Conservation (phyloP, 2,113 vertebrate species). For the Hyaena hyaena region DNA sequence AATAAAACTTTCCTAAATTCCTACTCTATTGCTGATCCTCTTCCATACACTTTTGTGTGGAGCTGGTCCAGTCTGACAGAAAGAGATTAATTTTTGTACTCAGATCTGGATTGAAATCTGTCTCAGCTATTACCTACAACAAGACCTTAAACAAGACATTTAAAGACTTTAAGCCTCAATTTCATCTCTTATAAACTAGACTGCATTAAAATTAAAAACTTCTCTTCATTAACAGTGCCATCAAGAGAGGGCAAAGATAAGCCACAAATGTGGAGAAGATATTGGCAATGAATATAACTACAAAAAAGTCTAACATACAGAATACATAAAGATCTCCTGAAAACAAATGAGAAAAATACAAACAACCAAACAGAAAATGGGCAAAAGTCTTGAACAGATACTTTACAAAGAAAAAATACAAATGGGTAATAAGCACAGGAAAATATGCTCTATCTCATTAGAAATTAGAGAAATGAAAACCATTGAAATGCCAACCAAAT, state of each 20-base stretch:
- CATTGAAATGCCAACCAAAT: neutral
- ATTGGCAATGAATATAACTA: neutral
- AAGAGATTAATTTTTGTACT: neutral
- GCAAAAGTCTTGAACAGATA: neutral
- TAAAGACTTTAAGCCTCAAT: neutral
- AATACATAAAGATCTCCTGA: neutral
- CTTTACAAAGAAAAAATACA: slow-evolving; percentile 31
- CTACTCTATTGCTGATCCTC: neutral
- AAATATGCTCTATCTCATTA: neutral
- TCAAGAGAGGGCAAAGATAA: neutral
- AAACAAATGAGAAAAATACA: slow-evolving; percentile 29
- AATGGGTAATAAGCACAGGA: neutral
- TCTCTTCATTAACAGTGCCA: neutral
- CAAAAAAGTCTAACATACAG: neutral
- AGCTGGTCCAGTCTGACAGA: neutral
- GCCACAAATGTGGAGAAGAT: neutral
- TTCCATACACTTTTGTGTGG: neutral
- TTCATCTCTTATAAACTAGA: neutral
- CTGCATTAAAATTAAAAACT: neutral
- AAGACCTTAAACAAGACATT: neutral
- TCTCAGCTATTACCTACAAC: neutral
- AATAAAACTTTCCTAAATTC: slow-evolving; percentile 4
- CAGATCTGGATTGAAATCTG: slow-evolving; percentile 42
- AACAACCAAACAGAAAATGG: neutral
- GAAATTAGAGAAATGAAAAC: slow-evolving; percentile 33